Percentiles rank a stretch among this genome's conserved stretches.
phyloP scores from a whole-genome alignment of 2,113 vertebrate genomes.

The Noturus placidus region DNA sequence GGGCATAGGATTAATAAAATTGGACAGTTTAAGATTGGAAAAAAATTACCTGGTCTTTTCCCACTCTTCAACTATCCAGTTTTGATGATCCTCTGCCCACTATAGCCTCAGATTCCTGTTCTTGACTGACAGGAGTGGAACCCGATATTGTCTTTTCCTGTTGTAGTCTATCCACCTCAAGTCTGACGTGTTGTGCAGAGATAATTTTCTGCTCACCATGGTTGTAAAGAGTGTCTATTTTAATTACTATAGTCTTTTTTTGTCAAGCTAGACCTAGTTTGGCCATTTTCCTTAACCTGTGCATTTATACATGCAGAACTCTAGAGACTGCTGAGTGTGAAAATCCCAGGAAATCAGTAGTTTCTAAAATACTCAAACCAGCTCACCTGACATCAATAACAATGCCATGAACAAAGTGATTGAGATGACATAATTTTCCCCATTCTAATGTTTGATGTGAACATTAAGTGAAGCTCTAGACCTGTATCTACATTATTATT shows the following conservation, averaged over 20 bases:
- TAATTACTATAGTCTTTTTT: not conserved
- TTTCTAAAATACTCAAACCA: not conserved
- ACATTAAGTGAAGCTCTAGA: not conserved
- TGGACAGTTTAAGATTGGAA: not conserved
- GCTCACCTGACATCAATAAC: not conserved
- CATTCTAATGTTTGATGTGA: not conserved
- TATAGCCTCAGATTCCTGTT: not conserved
- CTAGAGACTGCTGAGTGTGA: not conserved
- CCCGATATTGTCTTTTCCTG: not conserved
- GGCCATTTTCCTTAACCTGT: not conserved
- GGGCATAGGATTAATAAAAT: not conserved
- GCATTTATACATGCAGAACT: not conserved
- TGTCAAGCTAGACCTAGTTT: not conserved
- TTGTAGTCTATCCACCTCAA: not conserved
- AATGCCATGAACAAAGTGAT: not conserved
- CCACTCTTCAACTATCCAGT: not conserved
- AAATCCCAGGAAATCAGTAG: not conserved
- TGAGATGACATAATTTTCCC: not conserved
- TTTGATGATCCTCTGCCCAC: not conserved
- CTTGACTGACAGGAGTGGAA: not conserved
- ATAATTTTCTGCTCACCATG: not conserved
- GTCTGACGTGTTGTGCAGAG: not conserved
- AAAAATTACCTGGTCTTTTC: not conserved
- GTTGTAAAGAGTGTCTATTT: not conserved
- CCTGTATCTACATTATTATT: not conserved